A percentile compares a stretch with the other conserved stretches of the same genome.
phyloP scores from a whole-genome alignment of 2,797 vertebrate species.

The Manis crassicaudata region DNA sequence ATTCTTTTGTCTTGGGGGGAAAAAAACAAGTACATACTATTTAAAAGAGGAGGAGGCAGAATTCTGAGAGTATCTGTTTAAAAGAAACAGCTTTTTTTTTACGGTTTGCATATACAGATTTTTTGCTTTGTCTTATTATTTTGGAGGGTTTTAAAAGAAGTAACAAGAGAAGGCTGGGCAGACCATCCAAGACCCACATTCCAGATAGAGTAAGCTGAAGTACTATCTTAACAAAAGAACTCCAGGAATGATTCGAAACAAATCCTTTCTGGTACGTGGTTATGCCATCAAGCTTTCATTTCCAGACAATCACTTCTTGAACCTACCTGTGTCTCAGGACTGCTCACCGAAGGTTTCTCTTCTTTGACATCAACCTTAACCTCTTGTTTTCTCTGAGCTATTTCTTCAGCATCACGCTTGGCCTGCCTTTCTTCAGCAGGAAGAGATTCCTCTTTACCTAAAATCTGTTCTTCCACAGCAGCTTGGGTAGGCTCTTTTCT shows the following conservation, averaged over 20 bases:
- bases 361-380: constrained; percentile 79
- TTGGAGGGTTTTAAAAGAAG: background rate
- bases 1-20: too few species aligned
- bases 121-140: background rate
- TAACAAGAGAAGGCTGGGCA: background rate
- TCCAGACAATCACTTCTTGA: background rate
- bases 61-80: background rate
- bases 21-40: background rate
- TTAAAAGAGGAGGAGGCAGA: background rate
- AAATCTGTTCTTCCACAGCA: constrained; percentile 79
- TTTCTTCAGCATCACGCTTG: constrained; percentile 85
- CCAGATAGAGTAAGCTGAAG: background rate
- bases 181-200: background rate
- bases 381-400: constrained; percentile 76
- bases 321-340: constrained; percentile 90
- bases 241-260: background rate
- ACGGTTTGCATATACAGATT: background rate
- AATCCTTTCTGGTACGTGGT: background rate
- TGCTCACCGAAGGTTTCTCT: constrained; percentile 86
- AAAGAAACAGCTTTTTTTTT: background rate
- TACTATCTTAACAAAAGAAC: background rate
- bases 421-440: constrained; percentile 79
- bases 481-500: constrained; percentile 78
- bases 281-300: background rate
- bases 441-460: constrained; percentile 82